Conservation (phyloP, 1,140 invertebrate genomes). For the Rhagoletis zephyria region DNA sequence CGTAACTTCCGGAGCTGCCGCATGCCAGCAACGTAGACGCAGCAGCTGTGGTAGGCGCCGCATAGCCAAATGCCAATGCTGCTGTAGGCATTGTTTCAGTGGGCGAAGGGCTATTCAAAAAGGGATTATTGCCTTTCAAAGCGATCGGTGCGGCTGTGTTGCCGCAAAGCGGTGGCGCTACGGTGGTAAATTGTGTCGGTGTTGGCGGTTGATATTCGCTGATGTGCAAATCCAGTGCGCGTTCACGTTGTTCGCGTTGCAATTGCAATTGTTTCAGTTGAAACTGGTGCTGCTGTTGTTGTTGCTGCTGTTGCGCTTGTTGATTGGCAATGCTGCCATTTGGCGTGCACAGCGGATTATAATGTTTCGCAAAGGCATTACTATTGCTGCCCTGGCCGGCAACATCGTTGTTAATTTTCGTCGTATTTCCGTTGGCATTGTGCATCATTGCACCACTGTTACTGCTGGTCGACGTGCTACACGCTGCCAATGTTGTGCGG, state of each 20-base stretch:
- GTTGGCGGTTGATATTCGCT: constrained; percentile 64
- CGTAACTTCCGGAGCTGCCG: not conserved
- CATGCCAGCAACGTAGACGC: not conserved
- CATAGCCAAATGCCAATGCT: constrained; percentile 37
- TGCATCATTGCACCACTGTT: not conserved
- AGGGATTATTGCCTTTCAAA: constrained; percentile 70
- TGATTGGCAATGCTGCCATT: constrained; percentile 38
- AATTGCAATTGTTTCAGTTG: constrained; percentile 40
- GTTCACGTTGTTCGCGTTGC: not conserved
- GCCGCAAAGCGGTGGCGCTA: constrained; percentile 59
- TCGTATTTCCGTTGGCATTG: constrained; percentile 34
- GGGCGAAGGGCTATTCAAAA: constrained; percentile 69
- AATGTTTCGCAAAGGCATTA: constrained; percentile 32
- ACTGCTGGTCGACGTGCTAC: not conserved
- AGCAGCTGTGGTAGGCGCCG: not conserved
- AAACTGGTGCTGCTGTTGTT: not conserved
- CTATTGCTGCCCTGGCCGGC: not conserved
- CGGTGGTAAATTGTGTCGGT: constrained; percentile 67
- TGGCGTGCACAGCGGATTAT: constrained; percentile 38
- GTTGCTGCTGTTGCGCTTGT: not conserved
- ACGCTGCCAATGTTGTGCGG: not conserved
- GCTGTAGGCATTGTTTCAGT: constrained; percentile 60
- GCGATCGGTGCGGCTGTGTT: constrained; percentile 66
- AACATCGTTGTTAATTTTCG: constrained; percentile 48
- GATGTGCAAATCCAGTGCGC: constrained; percentile 63